Percentiles rank a stretch among this genome's conserved stretches.
Conservation (phyloP, 35 echinoderm and acorn worm genomes). For the Anneissia japonica region DNA sequence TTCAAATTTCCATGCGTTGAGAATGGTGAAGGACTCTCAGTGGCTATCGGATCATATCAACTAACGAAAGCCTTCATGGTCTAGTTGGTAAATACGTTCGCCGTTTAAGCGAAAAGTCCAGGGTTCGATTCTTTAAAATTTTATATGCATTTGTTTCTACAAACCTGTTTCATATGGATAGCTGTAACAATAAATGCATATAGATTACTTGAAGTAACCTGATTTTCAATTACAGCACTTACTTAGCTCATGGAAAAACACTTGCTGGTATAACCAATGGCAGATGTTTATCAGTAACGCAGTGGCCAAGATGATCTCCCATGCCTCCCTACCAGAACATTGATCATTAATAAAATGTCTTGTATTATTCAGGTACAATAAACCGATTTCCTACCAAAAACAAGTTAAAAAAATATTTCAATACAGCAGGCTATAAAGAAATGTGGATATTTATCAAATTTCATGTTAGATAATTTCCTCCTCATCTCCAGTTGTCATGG, state of each 20-base stretch:
- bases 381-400: not conserved
- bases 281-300: not conserved
- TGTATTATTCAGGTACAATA: not conserved
- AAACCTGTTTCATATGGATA: not conserved
- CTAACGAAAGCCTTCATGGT: no score
- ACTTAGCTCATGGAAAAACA: conserved; percentile 15
- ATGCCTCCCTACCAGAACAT: not conserved
- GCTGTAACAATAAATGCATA: not conserved
- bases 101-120: no score
- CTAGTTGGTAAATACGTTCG: no score
- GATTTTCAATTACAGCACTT: not conserved
- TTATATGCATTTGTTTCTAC: no score
- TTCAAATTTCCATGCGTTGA: no score
- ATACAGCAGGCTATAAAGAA: no score
- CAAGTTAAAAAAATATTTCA: not conserved
- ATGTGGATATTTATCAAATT: no score
- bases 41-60: no score
- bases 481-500: no score
- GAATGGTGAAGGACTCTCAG: no score
- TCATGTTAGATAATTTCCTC: no score
- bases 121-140: not conserved
- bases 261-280: not conserved
- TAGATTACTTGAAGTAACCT: not conserved
- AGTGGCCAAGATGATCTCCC: conserved; percentile 3
- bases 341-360: not conserved